Conservation (phyloP, 1,140 invertebrate genomes). For the Plutomurus gul region DNA sequence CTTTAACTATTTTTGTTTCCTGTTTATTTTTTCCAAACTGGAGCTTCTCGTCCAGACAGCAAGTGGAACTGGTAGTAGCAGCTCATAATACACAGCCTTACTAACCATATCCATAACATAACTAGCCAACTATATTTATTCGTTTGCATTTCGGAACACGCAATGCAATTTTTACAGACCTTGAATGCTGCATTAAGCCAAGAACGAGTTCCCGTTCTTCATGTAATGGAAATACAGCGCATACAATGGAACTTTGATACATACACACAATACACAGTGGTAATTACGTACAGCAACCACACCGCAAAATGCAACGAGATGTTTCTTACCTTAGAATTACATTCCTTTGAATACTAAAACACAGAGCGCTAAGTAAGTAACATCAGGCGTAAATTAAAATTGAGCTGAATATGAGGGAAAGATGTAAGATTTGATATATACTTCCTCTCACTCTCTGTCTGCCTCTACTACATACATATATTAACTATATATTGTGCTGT, state of each 20-base stretch:
- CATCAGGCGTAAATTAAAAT: too few relatives aligned
- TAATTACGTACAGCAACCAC: neutral
- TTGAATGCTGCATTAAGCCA: neutral
- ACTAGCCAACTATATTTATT: neutral
- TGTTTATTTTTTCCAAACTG: constrained; percentile 16
- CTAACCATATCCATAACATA: neutral
- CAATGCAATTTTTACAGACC: constrained; percentile 24
- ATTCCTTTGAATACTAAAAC: too few relatives aligned
- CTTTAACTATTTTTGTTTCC: constrained; percentile 20
- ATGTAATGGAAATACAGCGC: neutral
- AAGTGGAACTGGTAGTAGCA: too few relatives aligned
- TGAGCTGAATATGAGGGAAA: too few relatives aligned
- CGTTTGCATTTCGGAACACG: neutral
- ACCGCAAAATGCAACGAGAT: too few relatives aligned
- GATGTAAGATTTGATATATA: too few relatives aligned
- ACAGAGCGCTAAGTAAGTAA: too few relatives aligned
- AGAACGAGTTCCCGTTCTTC: neutral
- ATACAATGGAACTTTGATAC: too few relatives aligned
- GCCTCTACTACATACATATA: too few relatives aligned
- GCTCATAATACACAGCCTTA: neutral
- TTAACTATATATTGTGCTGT: too few relatives aligned
- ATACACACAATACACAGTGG: neutral
- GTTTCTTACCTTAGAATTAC: too few relatives aligned
- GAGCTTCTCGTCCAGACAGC: neutral
- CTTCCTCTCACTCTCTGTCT: too few relatives aligned